Conservation (phyloP, 2,113 vertebrate species). For the Alligator sinensis region DNA sequence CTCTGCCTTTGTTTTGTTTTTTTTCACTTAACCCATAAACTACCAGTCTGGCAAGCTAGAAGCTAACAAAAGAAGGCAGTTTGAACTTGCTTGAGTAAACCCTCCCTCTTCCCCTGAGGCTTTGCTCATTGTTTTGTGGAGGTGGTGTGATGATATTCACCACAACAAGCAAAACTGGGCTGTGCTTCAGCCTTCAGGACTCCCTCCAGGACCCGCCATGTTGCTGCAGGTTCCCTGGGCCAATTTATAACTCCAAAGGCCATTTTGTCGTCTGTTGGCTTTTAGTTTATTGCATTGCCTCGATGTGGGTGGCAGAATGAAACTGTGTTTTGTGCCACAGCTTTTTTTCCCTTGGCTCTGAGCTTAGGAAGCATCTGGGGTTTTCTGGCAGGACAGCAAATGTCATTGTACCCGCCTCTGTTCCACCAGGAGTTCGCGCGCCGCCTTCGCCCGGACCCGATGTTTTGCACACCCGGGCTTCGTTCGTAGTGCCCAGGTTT, state of each 20-base stretch:
- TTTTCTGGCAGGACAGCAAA: not conserved
- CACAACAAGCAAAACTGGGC: no score
- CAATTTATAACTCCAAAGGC: not conserved
- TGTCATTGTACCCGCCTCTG: no score
- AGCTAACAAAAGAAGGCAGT: not conserved
- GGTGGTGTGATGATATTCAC: no score
- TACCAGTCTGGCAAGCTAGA: not conserved
- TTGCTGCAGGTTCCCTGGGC: not conserved
- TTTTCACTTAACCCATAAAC: conserved; percentile 56
- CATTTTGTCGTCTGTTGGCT: not conserved
- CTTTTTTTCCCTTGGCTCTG: not conserved
- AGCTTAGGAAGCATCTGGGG: not conserved
- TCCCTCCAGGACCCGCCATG: not conserved
- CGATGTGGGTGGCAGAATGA: not conserved
- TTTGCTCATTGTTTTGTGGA: not conserved
- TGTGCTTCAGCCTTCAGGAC: no score
- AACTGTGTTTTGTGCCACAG: not conserved
- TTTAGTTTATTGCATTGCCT: not conserved
- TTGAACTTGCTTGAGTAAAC: not conserved
- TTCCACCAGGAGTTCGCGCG: no score
- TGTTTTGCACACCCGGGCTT: no score
- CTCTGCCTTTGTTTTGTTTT: conserved; percentile 13
- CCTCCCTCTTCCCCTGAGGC: not conserved
- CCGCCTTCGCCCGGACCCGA: no score
- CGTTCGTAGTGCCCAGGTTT: no score